phyloP scores from a whole-genome alignment of 2,797 vertebrate genomes.

The Prionace glauca region DNA sequence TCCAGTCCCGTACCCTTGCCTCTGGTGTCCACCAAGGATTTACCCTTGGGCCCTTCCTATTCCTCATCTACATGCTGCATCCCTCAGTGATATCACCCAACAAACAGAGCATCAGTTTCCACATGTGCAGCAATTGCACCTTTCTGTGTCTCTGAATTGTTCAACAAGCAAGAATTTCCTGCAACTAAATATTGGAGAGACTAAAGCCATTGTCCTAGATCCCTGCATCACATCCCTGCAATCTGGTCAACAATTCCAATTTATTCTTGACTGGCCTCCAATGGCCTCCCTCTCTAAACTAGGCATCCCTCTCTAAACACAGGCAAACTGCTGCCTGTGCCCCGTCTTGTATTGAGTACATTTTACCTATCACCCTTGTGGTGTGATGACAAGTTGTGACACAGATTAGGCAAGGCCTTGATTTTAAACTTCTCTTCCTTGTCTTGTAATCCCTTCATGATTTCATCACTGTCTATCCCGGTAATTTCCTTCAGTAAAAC shows the following conservation, averaged over 20 bases:
- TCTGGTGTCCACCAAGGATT: not conserved
- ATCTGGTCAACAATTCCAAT: not conserved
- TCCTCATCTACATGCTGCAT: not conserved
- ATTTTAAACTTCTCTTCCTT: not conserved
- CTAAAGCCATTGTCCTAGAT: not conserved
- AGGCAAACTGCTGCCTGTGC: not conserved
- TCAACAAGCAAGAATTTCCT: not conserved
- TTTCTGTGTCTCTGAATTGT: not conserved
- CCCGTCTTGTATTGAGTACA: not conserved
- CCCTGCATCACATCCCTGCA: not conserved
- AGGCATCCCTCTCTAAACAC: too few relatives aligned
- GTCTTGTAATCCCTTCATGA: not conserved
- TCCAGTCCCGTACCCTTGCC: not conserved
- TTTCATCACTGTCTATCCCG: not conserved
- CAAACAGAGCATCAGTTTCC: too few relatives aligned
- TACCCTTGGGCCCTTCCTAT: not conserved
- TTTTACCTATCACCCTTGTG: not conserved
- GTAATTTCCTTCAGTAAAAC: not conserved
- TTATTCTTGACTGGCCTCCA: not conserved
- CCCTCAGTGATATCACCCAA: not conserved
- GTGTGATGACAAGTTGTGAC: not conserved
- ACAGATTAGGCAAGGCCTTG: not conserved
- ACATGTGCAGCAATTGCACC: not conserved
- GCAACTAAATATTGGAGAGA: not conserved
- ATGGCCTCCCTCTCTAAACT: not conserved